Conservation (phyloP, 2,113 vertebrate genomes). For the Channa maculata region DNA sequence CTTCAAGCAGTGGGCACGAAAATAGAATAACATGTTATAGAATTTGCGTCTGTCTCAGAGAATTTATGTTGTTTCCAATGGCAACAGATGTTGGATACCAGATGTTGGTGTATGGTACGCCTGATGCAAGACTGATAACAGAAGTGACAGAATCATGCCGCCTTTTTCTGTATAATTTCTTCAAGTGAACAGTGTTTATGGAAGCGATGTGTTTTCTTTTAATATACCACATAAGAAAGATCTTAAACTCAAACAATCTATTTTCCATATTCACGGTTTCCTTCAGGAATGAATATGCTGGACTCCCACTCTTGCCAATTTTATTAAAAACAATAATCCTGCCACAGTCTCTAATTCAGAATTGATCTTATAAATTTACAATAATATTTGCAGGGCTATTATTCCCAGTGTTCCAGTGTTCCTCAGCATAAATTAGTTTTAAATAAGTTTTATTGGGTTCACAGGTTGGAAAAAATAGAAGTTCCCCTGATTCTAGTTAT, state of each 20-base stretch:
- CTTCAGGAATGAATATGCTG: background rate
- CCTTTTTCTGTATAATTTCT: background rate
- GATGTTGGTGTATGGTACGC: background rate
- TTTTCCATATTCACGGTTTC: background rate
- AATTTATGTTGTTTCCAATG: background rate
- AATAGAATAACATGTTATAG: background rate
- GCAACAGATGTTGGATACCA: background rate
- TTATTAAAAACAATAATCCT: background rate
- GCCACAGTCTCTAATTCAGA: conserved; percentile 1
- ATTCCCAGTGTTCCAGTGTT: background rate
- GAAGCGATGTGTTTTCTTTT: background rate
- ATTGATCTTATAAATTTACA: background rate
- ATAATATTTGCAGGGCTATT: background rate
- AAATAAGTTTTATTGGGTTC: background rate
- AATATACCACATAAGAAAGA: background rate
- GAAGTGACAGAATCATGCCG: background rate
- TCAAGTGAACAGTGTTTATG: background rate
- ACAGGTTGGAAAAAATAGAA: background rate
- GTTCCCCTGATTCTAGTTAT: background rate
- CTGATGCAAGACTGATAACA: background rate
- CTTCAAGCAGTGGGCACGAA: background rate
- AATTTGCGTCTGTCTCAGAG: background rate
- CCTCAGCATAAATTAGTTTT: background rate
- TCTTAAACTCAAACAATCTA: background rate
- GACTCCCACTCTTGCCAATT: background rate